These are phyloP conservation scores for Paramormyrops kingsleyae DNA, from an alignment of 2,113 vertebrate genomes.

Conservation along the genomic window DNA sequence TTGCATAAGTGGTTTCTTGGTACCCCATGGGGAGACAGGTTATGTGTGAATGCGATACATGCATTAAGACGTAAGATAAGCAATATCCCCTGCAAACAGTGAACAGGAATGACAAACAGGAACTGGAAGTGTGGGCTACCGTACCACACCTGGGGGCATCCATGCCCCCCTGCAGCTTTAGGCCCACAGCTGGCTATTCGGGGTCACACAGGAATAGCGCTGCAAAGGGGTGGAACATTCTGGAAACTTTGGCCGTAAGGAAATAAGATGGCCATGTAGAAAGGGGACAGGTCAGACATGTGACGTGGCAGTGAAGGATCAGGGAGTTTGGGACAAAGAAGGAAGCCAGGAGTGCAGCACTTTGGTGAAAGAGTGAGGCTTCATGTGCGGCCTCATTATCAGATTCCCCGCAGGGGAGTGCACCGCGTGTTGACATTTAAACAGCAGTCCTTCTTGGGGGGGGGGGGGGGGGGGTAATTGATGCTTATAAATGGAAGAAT, in stretches of 20 bases:
- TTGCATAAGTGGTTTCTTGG: not conserved
- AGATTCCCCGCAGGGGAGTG: not conserved
- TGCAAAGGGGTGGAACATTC: not conserved
- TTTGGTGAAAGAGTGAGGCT: not conserved
- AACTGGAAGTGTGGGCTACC: not conserved
- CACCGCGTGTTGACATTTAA: not conserved
- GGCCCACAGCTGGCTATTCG: not conserved
- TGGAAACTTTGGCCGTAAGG: not conserved
- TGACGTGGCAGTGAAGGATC: not conserved
- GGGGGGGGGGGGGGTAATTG: not conserved
- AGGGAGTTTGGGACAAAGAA: not conserved
- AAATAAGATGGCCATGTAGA: not conserved
- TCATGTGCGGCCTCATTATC: not conserved
- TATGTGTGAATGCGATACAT: not conserved
- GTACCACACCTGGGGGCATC: not conserved
- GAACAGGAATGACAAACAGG: not conserved
- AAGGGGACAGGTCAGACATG: not conserved
- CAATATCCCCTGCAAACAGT: not conserved
- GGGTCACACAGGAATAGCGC: not conserved
- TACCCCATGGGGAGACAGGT: not conserved
- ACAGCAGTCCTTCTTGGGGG: not conserved
- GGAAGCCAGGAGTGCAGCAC: not conserved
- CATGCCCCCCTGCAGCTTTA: not conserved
- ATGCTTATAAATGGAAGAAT: conserved; percentile 16
- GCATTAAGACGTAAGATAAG: not conserved